Evolutionary conservation across 2,113 vertebrate species (phyloP), one percentile per base, ranked within the genome.

Genomic region (Bothrops jararaca): DNA sequence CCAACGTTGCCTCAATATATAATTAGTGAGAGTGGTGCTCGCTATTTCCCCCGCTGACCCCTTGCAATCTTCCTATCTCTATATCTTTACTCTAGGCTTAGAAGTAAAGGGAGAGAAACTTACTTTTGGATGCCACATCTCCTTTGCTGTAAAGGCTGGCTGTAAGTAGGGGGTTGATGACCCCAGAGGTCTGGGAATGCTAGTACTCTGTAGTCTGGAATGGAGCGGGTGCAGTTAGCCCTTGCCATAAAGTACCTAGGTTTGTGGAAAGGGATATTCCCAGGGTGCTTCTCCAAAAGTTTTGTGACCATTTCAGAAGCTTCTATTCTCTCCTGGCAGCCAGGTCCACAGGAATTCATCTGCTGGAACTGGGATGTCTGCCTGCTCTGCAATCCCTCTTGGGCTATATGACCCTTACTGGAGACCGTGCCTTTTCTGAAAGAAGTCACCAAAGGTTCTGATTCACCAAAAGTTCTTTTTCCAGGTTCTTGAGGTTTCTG

Each of bases 151-250:
- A 98, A 95, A 9, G 97, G 93, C 88, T 98, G 98, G 64, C 95
- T 92, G 91, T 92, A 93, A 11, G 91, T 93, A 23, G 97, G 97
- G 3, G 98, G 95, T 18, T 96, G 93, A 57, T 99, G 99, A 42
- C 99, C 99, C 99, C 99, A 99, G 95, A 99, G 98, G 95, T 99
- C 99, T 0, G 99, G 98, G 94, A 99, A 98, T 24, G 98, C 98
- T 96, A 98, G 45, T 20, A 97, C 96, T 90, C 95, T 97, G 97
- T 98, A 99, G 45, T 95, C 97, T 20, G 97, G 96, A 92, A 98
- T 96, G 89, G 99, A 99, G 86, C 94, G 98, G 54, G 98, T 98
- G 91, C 94, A 50, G 54, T 93, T 92, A 0, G 98, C 98, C 34
- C 96, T 97, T 5, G 95, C 88, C 50, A 96, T 24, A 3, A 99